Percentiles rank a stretch among this genome's conserved stretches.
Evolutionary conservation across 2,797 vertebrate genomes (phyloP).

Genomic region (Limnodromus scolopaceus): DNA sequence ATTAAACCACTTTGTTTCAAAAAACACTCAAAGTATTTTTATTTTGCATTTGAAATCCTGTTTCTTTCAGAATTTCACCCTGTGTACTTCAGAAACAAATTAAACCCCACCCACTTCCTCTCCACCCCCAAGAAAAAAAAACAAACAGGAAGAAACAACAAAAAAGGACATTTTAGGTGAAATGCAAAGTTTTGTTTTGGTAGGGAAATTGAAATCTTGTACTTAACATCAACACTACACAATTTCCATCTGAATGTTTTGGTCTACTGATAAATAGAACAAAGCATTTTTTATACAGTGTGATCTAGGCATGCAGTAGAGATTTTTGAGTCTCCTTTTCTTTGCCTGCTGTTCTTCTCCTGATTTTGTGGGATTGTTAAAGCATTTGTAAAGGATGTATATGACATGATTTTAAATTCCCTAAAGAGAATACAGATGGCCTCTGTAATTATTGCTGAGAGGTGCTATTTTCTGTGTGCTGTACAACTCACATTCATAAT

Average conservation of each 20-base stretch:
- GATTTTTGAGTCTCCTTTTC: neutral
- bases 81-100: neutral
- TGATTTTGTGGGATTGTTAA: neutral
- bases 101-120: too few relatives aligned
- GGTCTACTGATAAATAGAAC: neutral
- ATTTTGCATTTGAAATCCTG: neutral
- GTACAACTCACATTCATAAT: conserved; percentile 44
- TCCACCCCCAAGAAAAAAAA: neutral
- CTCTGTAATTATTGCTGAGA: conserved; percentile 69
- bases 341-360: neutral
- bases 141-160: too few relatives aligned
- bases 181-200: neutral
- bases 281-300: neutral
- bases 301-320: neutral
- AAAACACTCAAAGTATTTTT: neutral
- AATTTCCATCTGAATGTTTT: neutral
- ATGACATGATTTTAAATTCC: conserved; percentile 58
- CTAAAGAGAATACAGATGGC: conserved; percentile 68
- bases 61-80: neutral
- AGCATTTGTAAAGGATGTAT: conserved; percentile 32
- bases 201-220: neutral
- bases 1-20: neutral
- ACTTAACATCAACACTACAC: neutral
- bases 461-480: conserved; percentile 66
- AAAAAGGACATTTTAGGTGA: neutral